Conservation (phyloP, 2,113 vertebrate species). For the Melospiza melodia region DNA sequence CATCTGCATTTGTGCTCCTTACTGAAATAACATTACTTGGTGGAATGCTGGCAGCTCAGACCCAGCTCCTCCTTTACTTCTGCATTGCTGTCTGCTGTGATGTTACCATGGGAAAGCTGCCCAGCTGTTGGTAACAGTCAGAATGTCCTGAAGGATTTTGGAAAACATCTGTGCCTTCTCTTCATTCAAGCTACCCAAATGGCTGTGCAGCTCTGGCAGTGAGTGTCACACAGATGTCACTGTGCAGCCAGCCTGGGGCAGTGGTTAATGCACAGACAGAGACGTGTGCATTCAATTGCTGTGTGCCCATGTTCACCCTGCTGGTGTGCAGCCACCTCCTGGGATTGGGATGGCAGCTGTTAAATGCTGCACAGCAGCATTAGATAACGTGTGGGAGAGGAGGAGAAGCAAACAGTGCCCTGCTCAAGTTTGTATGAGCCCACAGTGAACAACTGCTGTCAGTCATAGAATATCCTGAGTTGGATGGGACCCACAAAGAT, state of each 20-base stretch:
- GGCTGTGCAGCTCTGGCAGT: not conserved
- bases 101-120: not conserved
- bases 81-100: not conserved
- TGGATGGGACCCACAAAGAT: not conserved
- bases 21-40: not conserved
- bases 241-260: not conserved
- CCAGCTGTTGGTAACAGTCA: not conserved
- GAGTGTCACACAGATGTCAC: not conserved
- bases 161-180: slow-evolving; percentile 15
- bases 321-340: not conserved
- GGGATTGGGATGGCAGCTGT: not conserved
- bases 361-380: not conserved
- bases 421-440: not conserved
- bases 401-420: not conserved
- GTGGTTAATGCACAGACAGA: not conserved
- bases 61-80: not conserved
- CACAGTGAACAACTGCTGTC: not conserved
- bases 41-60: not conserved
- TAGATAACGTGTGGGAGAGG: not conserved
- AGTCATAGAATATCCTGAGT: not conserved
- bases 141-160: slow-evolving; percentile 10
- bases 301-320: not conserved
- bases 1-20: not conserved
- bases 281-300: not conserved
- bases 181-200: not conserved